Evolutionary conservation across 2,797 vertebrate genomes (phyloP).

Genomic region (Crenichthys baileyi): DNA sequence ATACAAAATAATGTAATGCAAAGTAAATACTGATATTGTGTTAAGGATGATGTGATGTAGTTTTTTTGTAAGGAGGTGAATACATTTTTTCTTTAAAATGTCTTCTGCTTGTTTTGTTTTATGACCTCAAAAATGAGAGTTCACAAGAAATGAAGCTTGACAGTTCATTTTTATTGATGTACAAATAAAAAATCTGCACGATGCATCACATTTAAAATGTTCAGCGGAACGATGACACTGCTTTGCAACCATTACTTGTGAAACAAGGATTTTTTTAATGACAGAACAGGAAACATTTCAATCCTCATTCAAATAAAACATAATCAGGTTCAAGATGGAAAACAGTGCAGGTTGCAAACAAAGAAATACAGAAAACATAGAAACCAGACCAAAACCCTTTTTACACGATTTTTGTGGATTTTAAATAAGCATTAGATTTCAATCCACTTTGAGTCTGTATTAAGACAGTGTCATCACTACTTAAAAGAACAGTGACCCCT

Average conservation of each 20-base stretch:
- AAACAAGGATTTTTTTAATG: neutral
- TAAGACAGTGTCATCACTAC: neutral
- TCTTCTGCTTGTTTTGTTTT: neutral
- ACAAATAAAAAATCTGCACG: neutral
- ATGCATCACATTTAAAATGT: neutral
- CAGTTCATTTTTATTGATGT: neutral
- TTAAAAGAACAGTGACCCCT: constrained; percentile 26
- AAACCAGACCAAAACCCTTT: neutral
- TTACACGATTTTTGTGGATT: neutral
- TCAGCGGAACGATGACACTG: neutral
- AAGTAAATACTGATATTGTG: constrained; percentile 44
- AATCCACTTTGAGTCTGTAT: neutral
- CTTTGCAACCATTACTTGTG: neutral
- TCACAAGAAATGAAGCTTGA: constrained; percentile 12
- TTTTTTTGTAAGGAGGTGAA: constrained; percentile 68
- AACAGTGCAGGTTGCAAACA: neutral
- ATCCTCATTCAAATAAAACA: neutral
- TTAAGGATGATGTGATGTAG: constrained; percentile 54
- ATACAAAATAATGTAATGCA: constrained; percentile 34
- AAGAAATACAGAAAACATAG: neutral
- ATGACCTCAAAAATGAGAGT: neutral
- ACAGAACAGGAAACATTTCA: neutral
- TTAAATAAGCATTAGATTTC: constrained; percentile 38
- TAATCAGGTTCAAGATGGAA: neutral
- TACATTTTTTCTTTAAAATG: constrained; percentile 67